These are phyloP conservation scores for Calidris pugnax DNA, from an alignment of 2,113 vertebrate genomes.

Conservation along the genomic window DNA sequence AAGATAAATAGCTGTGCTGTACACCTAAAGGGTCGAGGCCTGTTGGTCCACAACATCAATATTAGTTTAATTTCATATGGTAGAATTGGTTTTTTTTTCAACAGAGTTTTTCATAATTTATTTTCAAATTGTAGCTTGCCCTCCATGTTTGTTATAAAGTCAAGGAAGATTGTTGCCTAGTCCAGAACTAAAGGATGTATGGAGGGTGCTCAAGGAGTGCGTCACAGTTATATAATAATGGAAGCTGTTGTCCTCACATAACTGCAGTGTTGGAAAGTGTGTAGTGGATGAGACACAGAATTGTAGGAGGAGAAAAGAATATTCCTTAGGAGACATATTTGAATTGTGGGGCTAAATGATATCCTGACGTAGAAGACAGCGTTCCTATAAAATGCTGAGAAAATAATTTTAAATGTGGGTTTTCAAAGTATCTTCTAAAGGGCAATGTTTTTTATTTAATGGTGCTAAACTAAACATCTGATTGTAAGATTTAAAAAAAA, in stretches of 20 bases:
- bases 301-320: not conserved
- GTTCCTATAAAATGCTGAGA: not conserved
- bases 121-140: not conserved
- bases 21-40: not conserved
- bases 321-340: not conserved
- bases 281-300: not conserved
- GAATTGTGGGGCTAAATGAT: not conserved
- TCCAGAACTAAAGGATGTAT: not conserved
- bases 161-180: not conserved
- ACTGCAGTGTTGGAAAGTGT: not conserved
- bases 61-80: not conserved
- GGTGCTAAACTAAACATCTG: not conserved
- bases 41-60: not conserved
- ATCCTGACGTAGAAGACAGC: not conserved
- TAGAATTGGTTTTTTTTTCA: not conserved
- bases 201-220: not conserved
- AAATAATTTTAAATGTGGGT: not conserved
- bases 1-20: not conserved
- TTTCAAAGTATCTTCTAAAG: not conserved
- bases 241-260: slow-evolving; percentile 5
- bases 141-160: not conserved
- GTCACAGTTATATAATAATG: slow-evolving; percentile 15
- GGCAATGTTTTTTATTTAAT: not conserved
- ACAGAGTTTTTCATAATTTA: not conserved
- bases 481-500: not conserved